Evolutionary conservation across 2,113 vertebrate species (phyloP), one percentile per base, ranked within the genome.

Genomic region (Mustelus asterias): DNA sequence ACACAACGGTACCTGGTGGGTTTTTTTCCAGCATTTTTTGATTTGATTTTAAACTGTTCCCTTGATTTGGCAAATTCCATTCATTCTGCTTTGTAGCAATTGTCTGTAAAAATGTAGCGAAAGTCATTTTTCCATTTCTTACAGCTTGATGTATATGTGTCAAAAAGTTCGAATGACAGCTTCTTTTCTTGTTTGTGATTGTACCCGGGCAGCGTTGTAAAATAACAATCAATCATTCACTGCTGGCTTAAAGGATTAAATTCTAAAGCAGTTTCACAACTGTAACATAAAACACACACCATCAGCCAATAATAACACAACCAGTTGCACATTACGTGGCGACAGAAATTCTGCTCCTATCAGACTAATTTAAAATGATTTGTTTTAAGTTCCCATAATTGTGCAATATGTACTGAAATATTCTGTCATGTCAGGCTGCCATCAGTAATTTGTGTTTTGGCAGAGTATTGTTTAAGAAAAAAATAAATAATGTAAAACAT

Each of bases 301-400:
- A 3, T 18, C 60, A 93, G 58, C 90, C 90, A 93, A 93, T 63
- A n/a, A 67, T 22, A 93, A 93, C 90, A 93, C n/a, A 93, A 67
- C 63, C 63, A 24, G 48, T 48, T 94, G 90, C n/a, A 65, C 48
- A 24, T 58, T 89, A 58, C 24, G 44, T 44, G 80, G n/a, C 80
- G 37, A 83, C 80, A 11, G 48, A 29, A 58, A 89, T 89, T 58
- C 86, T 89, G 48, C 86, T 41, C 48, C 24, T 10, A 54, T 89
- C 26, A 89, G 26, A 89, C 26, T 89, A 89, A 89, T 88, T 88
- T 48, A 29, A 48, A 88, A 88, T 54, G 85, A 88, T 88, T 88
- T 88, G 48, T 88, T 88, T 88, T 54, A 54, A 88, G 54, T 88
- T 88, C 54, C 85, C 85, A 26, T 88, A 26, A 88, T 88, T 54